phyloP scores from a whole-genome alignment of 2,888 invertebrate species.

The Rhimphoctona megacephalus region DNA sequence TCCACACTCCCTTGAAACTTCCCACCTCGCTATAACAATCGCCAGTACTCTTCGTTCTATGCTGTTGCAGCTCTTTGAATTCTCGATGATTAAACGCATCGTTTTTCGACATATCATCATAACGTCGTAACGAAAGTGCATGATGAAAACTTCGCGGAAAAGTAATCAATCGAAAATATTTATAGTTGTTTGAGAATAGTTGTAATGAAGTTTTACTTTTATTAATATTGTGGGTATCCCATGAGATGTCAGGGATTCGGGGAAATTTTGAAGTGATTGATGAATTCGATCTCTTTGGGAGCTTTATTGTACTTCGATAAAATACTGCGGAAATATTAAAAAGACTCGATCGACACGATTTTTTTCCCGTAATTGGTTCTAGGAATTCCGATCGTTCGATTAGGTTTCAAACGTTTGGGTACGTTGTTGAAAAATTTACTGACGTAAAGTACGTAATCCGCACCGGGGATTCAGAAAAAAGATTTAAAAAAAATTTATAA shows the following conservation, averaged over 20 bases:
- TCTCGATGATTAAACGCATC: slow-evolving; percentile 2
- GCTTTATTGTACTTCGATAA: not conserved
- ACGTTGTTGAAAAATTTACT: not conserved
- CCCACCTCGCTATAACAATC: slow-evolving; percentile 37
- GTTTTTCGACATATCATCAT: not conserved
- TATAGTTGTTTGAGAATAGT: not conserved
- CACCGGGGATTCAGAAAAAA: not conserved
- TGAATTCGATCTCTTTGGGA: not conserved
- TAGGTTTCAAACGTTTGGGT: not conserved
- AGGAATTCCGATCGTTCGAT: not conserved
- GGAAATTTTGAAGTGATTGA: not conserved
- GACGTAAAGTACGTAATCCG: not conserved
- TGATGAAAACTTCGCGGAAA: not conserved
- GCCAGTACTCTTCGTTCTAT: not conserved
- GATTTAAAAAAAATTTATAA: not conserved
- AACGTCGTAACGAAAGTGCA: not conserved
- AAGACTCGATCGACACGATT: not conserved
- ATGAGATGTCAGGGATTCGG: not conserved
- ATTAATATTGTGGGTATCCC: not conserved
- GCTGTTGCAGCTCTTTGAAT: not conserved
- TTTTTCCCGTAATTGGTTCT: not conserved
- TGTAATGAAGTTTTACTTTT: not conserved
- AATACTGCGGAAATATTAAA: not conserved
- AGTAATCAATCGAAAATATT: not conserved
- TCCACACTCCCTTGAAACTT: not conserved